These are phyloP conservation scores for Epirrhoe alternata DNA, from an alignment of 2,888 invertebrate species.

Conservation along the genomic window DNA sequence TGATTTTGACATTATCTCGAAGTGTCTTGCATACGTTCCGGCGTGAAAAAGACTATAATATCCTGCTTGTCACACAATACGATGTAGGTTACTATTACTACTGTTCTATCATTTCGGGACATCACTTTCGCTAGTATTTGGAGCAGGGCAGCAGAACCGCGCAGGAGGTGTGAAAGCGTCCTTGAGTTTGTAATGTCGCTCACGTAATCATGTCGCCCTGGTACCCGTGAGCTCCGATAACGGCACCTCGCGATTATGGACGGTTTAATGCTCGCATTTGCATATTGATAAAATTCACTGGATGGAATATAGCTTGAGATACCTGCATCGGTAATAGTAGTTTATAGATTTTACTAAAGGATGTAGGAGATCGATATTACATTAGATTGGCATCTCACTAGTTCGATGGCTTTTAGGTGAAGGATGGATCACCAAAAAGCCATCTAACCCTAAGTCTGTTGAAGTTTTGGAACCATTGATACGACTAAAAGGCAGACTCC, in stretches of 20 bases:
- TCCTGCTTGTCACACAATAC: background rate
- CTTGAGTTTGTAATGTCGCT: slow-evolving; percentile 35
- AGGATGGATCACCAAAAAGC: too few relatives aligned
- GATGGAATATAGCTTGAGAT: background rate
- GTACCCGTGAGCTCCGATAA: slow-evolving; percentile 31
- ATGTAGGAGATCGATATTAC: too few relatives aligned
- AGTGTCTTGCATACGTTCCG: too few relatives aligned
- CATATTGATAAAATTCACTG: slow-evolving; percentile 10
- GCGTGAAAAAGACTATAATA: too few relatives aligned
- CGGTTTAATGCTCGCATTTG: slow-evolving; percentile 14
- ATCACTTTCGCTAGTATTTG: slow-evolving; percentile 44
- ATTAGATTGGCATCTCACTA: too few relatives aligned
- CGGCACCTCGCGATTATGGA: slow-evolving; percentile 24
- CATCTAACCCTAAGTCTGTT: too few relatives aligned
- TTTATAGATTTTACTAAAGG: too few relatives aligned
- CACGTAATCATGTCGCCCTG: slow-evolving; percentile 35
- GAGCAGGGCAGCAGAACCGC: slow-evolving; percentile 35
- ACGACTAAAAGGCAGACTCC: too few relatives aligned
- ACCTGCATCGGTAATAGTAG: too few relatives aligned
- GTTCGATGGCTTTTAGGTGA: too few relatives aligned
- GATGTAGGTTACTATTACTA: slow-evolving; percentile 2
- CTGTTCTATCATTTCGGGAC: slow-evolving; percentile 8
- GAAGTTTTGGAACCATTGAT: too few relatives aligned
- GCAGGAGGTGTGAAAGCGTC: slow-evolving; percentile 38
- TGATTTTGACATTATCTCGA: too few relatives aligned